Percentiles rank a stretch among this genome's conserved stretches.
phyloP scores from a whole-genome alignment of 1,140 invertebrate species.

The Ceratoteleas bidentatus region DNA sequence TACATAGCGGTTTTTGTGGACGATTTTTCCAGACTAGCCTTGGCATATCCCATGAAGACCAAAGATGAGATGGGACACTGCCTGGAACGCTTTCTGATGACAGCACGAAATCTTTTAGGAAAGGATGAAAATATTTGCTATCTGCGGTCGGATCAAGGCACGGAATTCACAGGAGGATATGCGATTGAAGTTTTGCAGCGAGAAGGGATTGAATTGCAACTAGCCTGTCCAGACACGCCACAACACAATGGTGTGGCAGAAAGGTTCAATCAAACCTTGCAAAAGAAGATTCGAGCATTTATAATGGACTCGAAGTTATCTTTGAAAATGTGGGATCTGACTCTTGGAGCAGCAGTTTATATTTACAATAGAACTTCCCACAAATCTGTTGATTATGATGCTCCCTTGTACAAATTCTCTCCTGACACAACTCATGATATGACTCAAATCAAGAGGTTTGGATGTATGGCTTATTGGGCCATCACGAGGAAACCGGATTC shows the following conservation, averaged over 20 bases:
- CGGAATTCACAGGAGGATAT: slow-evolving; percentile 24
- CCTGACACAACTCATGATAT: neutral
- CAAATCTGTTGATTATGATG: slow-evolving; percentile 15
- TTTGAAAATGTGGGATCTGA: slow-evolving; percentile 12
- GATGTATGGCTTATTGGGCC: slow-evolving; percentile 10
- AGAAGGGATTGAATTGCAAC: slow-evolving; percentile 18
- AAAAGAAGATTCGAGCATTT: slow-evolving; percentile 42
- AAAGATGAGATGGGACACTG: slow-evolving; percentile 33
- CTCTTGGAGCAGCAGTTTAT: slow-evolving; percentile 7
- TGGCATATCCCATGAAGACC: slow-evolving; percentile 29
- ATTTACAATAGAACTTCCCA: neutral
- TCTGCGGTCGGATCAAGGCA: slow-evolving; percentile 26
- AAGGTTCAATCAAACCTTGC: slow-evolving; percentile 64
- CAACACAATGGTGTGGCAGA: slow-evolving; percentile 46
- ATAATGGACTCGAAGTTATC: slow-evolving; percentile 63
- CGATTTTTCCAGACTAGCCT: slow-evolving; percentile 32
- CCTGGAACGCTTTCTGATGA: slow-evolving; percentile 22
- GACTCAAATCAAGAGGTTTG: slow-evolving; percentile 15
- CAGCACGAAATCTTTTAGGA: slow-evolving; percentile 21
- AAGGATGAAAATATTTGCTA: slow-evolving; percentile 32
- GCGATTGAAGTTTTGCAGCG: slow-evolving; percentile 22
- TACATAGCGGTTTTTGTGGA: slow-evolving; percentile 33
- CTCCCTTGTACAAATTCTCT: neutral
- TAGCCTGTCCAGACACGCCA: slow-evolving; percentile 57
- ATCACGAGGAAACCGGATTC: slow-evolving; percentile 9